Percentiles rank a stretch among this genome's conserved stretches.
Evolutionary conservation across 2,113 vertebrate species (phyloP).

Genomic region (Caracal caracal): DNA sequence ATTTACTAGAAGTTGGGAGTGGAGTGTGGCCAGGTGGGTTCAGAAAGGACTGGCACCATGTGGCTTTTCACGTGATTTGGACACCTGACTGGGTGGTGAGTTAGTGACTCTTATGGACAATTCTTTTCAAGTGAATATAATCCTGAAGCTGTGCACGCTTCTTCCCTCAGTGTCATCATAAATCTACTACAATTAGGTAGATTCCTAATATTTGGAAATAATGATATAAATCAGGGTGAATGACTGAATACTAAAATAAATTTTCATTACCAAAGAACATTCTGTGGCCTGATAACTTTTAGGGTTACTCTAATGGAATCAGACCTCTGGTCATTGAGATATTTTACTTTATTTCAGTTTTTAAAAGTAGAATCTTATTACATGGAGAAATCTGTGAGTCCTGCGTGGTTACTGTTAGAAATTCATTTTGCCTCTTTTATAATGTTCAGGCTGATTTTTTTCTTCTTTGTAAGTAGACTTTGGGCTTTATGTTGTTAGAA

Average conservation of each 20-base stretch:
- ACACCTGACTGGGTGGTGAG: background rate
- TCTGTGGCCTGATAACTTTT: background rate
- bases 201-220: background rate
- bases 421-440: background rate
- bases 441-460: background rate
- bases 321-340: background rate
- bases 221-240: background rate
- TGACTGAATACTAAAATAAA: background rate
- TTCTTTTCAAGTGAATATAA: background rate
- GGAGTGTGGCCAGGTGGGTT: background rate
- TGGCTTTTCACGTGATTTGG: background rate
- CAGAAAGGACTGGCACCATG: background rate
- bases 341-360: background rate
- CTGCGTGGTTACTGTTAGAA: background rate
- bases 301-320: background rate
- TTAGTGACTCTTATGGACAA: too few relatives aligned
- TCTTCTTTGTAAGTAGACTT: constrained; percentile 15
- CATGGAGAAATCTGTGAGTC: background rate
- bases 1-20: background rate
- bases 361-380: background rate
- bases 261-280: background rate
- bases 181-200: background rate
- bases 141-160: background rate
- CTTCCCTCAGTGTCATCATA: background rate
- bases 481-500: background rate